Conservation (phyloP, 1,140 invertebrate species). For the Neelides sp. region DNA sequence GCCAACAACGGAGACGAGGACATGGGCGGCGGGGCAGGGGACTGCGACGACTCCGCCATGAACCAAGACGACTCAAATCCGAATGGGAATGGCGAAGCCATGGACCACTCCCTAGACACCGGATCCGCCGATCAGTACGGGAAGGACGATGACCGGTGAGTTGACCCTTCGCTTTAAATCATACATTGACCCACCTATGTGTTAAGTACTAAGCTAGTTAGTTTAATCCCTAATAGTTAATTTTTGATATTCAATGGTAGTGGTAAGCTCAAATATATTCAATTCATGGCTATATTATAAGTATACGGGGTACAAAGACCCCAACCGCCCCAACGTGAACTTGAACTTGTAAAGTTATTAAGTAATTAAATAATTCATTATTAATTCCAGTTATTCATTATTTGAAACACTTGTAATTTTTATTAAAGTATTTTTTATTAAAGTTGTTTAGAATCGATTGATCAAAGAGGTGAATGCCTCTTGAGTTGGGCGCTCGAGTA, state of each 20-base stretch:
- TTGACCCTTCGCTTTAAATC: not conserved
- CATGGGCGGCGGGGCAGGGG: constrained; percentile 9
- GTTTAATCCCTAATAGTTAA: not conserved
- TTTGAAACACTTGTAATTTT: constrained; percentile 1
- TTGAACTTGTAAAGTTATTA: too few relatives aligned
- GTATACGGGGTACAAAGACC: not conserved
- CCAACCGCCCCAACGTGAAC: too few relatives aligned
- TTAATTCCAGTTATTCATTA: not conserved
- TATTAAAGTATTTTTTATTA: not conserved
- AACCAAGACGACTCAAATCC: constrained; percentile 23
- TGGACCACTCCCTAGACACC: constrained; percentile 23
- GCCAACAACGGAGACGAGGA: constrained; percentile 16
- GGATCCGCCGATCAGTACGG: constrained; percentile 27
- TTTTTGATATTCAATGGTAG: not conserved
- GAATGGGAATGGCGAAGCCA: constrained; percentile 18
- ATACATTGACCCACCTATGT: not conserved
- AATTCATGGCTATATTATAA: not conserved
- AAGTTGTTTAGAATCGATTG: not conserved
- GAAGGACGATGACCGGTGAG: not conserved
- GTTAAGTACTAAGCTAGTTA: not conserved
- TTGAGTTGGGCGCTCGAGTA: constrained; percentile 18
- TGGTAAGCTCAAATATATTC: not conserved
- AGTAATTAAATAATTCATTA: not conserved
- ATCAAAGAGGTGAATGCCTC: constrained; percentile 6
- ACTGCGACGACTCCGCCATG: constrained; percentile 12